phyloP scores from a whole-genome alignment of 2,888 invertebrate genomes.

The Luperina testacea region DNA sequence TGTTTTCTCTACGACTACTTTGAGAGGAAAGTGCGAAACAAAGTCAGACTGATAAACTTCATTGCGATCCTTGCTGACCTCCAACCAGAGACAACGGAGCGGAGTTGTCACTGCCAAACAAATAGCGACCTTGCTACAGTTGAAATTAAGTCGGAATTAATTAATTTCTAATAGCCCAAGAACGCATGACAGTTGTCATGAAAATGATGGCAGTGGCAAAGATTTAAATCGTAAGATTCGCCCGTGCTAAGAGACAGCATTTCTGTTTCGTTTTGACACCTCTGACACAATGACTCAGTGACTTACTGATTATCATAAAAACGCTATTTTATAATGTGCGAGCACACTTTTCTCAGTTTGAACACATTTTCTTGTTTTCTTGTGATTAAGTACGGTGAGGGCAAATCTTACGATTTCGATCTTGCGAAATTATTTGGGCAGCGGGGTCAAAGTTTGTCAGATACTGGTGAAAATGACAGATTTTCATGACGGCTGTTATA shows the following conservation, averaged over 20 bases:
- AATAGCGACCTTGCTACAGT: not conserved
- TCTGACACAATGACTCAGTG: not conserved
- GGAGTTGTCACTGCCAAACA: not conserved
- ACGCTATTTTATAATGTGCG: not conserved
- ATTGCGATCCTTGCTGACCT: not conserved
- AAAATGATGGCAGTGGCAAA: not conserved
- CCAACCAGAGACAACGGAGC: not conserved
- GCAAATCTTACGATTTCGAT: too few relatives aligned
- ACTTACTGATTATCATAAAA: not conserved
- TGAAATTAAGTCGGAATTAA: not conserved
- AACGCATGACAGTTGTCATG: not conserved
- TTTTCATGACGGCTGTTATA: not conserved
- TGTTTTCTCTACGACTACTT: not conserved
- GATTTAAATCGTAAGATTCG: not conserved
- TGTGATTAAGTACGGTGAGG: not conserved
- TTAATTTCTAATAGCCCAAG: not conserved
- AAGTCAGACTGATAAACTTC: not conserved
- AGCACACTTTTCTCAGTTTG: not conserved
- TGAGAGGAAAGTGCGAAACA: not conserved
- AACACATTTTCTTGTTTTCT: not conserved
- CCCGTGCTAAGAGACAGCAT: not conserved
- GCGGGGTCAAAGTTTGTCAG: not conserved
- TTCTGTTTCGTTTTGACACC: too few relatives aligned
- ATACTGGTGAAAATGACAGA: not conserved
- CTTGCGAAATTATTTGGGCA: too few relatives aligned